Conservation (phyloP, 2,888 invertebrate species). For the Gymnocheta viridis region DNA sequence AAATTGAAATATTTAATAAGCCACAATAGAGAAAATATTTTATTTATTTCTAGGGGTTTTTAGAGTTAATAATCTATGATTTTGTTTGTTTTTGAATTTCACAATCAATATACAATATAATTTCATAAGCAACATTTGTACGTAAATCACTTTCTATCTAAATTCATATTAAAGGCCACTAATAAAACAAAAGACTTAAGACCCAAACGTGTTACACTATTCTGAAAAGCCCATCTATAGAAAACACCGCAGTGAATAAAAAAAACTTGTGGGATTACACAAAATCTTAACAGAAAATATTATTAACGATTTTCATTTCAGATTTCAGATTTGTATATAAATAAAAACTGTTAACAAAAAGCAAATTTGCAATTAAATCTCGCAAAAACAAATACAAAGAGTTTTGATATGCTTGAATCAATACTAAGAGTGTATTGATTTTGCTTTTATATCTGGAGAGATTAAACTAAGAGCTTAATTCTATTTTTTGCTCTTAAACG, state of each 20-base stretch:
- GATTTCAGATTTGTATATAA: not conserved
- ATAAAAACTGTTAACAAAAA: slow-evolving; percentile 37
- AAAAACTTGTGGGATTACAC: slow-evolving; percentile 39
- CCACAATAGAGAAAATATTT: no score
- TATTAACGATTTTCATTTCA: slow-evolving; percentile 5
- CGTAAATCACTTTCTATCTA: not conserved
- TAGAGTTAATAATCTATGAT: no score
- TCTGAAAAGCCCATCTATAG: not conserved
- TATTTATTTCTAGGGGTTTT: no score
- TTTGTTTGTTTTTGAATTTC: not conserved
- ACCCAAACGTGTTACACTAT: slow-evolving; percentile 25
- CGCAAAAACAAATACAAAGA: not conserved
- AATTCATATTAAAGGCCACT: not conserved
- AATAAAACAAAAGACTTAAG: slow-evolving; percentile 55
- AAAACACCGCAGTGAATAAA: slow-evolving; percentile 50
- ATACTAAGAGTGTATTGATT: slow-evolving; percentile 25
- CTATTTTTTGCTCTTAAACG: slow-evolving; percentile 10
- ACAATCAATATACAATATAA: not conserved
- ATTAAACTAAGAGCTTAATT: slow-evolving; percentile 8
- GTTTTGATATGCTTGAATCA: not conserved
- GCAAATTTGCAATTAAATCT: not conserved
- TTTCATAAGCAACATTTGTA: not conserved
- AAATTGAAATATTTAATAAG: no score
- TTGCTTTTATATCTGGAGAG: not conserved
- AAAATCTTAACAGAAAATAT: not conserved